Conservation (phyloP, 2,888 invertebrate genomes). For the Chrysolina haemoptera region DNA sequence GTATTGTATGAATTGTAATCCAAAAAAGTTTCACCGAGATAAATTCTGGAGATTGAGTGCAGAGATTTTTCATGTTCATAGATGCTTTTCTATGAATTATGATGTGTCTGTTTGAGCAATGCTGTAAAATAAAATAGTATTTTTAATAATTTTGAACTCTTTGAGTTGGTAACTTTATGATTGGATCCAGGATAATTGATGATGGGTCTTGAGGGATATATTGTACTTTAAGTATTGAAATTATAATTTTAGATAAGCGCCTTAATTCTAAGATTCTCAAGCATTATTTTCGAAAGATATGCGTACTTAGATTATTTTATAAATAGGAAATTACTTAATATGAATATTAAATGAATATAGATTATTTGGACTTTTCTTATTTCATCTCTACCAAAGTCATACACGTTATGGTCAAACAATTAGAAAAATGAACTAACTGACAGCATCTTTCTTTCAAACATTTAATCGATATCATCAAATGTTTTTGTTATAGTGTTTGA, state of each 20-base stretch:
- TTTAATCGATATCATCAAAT: too few relatives aligned
- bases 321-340: constrained; percentile 12
- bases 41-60: background rate
- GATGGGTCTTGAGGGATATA: constrained; percentile 5
- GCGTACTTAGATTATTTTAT: constrained; percentile 13
- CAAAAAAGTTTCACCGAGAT: background rate
- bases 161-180: background rate
- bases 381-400: too few relatives aligned
- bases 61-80: background rate
- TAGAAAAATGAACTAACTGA: too few relatives aligned
- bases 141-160: background rate
- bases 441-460: too few relatives aligned
- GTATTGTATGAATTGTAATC: background rate
- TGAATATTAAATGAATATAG: background rate
- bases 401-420: too few relatives aligned
- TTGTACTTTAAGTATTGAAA: constrained; percentile 20
- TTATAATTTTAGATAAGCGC: background rate
- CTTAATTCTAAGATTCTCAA: background rate
- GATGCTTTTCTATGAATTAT: background rate
- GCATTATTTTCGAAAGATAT: constrained; percentile 4
- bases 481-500: too few relatives aligned
- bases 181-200: background rate
- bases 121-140: background rate
- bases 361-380: background rate
- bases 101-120: background rate